These are phyloP conservation scores for Cottoperca gobio DNA, from an alignment of 2,797 vertebrate species.

Conservation along the genomic window DNA sequence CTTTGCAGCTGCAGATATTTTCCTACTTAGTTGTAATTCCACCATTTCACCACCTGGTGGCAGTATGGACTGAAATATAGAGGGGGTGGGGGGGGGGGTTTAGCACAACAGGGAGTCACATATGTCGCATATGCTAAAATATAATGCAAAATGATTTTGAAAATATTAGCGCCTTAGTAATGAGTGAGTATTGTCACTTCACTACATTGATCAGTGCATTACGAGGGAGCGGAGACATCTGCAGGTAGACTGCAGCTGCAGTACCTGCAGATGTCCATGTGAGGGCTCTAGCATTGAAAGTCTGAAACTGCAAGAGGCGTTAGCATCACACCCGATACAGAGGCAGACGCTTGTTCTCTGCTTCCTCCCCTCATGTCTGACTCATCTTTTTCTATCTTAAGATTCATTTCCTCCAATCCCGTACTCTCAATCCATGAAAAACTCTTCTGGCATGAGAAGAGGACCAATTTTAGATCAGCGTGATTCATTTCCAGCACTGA, in stretches of 20 bases:
- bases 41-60: constrained; percentile 48
- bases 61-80: constrained; percentile 47
- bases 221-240: neutral
- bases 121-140: constrained; percentile 5
- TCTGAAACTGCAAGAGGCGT: constrained; percentile 22
- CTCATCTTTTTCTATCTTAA: constrained; percentile 78
- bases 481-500: constrained; percentile 55
- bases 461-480: constrained; percentile 53
- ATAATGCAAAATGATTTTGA: neutral
- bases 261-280: constrained; percentile 33
- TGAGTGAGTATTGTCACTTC: neutral
- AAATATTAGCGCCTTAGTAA: neutral
- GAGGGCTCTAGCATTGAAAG: constrained; percentile 40
- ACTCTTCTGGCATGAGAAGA: constrained; percentile 25
- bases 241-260: constrained; percentile 40
- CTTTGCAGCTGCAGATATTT: constrained; percentile 20
- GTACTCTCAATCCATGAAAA: constrained; percentile 37
- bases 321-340: constrained; percentile 41
- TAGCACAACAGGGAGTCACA: neutral
- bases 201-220: neutral
- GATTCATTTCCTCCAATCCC: constrained; percentile 62
- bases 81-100: neutral
- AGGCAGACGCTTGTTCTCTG: constrained; percentile 44
- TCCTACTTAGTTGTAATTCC: constrained; percentile 43
- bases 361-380: constrained; percentile 58